These are phyloP conservation scores for Pelochelys cantorii DNA, from an alignment of 2,797 vertebrate species.

Conservation along the genomic window DNA sequence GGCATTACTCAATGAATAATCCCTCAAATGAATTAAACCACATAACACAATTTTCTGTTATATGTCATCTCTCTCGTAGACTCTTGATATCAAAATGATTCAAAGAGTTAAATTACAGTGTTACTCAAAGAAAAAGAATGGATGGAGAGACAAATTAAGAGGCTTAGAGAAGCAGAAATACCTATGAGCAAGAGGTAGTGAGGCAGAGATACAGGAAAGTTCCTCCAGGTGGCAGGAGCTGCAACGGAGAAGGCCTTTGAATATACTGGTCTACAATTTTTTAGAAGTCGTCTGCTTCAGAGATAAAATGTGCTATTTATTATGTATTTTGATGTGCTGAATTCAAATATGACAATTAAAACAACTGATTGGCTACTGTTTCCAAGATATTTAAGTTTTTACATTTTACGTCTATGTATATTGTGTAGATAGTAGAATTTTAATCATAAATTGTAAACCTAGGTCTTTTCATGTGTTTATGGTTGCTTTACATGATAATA, in stretches of 20 bases:
- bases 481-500: no score
- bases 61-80: not conserved
- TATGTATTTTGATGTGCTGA: no score
- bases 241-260: not conserved
- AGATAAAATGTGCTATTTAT: no score
- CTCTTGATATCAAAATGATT: not conserved
- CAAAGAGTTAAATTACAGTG: not conserved
- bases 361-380: no score
- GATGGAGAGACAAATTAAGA: not conserved
- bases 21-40: not conserved
- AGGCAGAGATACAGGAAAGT: not conserved
- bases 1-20: not conserved
- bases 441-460: no score
- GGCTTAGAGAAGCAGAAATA: not conserved
- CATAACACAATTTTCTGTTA: not conserved
- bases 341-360: no score
- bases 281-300: no score
- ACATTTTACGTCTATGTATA: no score
- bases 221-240: slow-evolving; percentile 21
- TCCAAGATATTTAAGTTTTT: no score
- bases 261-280: no score
- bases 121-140: slow-evolving; percentile 17
- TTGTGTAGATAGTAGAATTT: no score
- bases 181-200: not conserved
- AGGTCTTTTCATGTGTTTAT: no score